phyloP scores from a whole-genome alignment of 1,140 invertebrate genomes.

The Parasteatoda tepidariorum region DNA sequence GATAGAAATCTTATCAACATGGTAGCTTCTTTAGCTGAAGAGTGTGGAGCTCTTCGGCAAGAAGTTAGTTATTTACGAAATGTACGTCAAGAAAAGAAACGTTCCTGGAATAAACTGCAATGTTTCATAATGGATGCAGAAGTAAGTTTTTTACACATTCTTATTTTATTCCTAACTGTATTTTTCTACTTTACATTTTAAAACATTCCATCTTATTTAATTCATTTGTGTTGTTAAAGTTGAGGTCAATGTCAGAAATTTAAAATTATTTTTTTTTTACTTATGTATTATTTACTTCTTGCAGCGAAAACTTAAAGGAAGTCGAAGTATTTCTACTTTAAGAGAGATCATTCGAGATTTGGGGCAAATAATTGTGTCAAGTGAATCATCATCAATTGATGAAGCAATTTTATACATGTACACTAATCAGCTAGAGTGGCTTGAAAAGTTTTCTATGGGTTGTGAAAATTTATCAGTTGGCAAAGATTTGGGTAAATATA shows the following conservation, averaged over 20 bases:
- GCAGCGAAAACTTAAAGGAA: constrained; percentile 40
- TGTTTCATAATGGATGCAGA: constrained; percentile 55
- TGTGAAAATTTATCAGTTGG: constrained; percentile 25
- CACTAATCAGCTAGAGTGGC: constrained; percentile 50
- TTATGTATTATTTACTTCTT: neutral
- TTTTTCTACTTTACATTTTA: neutral
- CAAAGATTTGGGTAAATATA: too few relatives aligned
- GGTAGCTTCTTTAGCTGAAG: constrained; percentile 38
- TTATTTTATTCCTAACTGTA: neutral
- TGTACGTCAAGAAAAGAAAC: constrained; percentile 52
- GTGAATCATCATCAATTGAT: constrained; percentile 49
- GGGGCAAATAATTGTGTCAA: constrained; percentile 14
- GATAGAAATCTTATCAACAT: constrained; percentile 40
- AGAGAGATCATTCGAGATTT: constrained; percentile 40
- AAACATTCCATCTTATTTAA: too few relatives aligned
- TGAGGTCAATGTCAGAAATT: too few relatives aligned
- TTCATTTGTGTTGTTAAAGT: too few relatives aligned
- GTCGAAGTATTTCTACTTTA: constrained; percentile 18
- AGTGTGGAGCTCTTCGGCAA: constrained; percentile 47
- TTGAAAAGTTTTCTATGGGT: constrained; percentile 23
- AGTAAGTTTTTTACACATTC: neutral
- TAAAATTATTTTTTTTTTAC: neutral
- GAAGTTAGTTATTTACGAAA: constrained; percentile 53
- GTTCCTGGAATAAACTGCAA: constrained; percentile 40
- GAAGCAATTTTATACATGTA: constrained; percentile 55